Percentiles rank a stretch among this genome's conserved stretches.
Evolutionary conservation across 1,140 invertebrate species (phyloP).

Genomic region (Papilio polyxenes): DNA sequence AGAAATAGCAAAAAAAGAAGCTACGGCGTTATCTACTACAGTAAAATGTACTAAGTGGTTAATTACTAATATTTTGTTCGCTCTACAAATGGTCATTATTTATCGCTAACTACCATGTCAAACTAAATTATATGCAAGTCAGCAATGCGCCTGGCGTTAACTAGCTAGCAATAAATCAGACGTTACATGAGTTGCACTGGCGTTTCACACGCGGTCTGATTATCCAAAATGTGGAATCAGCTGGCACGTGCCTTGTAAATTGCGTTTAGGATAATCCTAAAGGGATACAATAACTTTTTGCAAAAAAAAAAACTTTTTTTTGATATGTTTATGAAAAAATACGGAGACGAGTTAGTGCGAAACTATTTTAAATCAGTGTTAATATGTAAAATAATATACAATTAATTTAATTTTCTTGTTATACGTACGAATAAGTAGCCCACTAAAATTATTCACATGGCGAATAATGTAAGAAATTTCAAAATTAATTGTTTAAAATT

Average conservation of each 20-base stretch:
- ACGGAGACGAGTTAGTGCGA: too few species aligned
- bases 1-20: too few species aligned
- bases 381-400: too few species aligned
- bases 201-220: slow-evolving; percentile 32
- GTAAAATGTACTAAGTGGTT: neutral
- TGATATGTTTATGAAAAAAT: too few species aligned
- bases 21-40: too few species aligned
- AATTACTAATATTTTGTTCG: neutral
- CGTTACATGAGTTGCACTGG: neutral
- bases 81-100: neutral
- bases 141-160: slow-evolving; percentile 1
- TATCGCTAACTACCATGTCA: neutral
- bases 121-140: slow-evolving; percentile 7
- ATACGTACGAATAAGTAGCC: too few species aligned
- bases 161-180: slow-evolving; percentile 37
- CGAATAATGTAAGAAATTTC: neutral
- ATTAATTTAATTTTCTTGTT: too few species aligned
- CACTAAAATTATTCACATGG: neutral
- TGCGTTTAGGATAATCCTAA: neutral
- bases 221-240: slow-evolving; percentile 30
- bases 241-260: slow-evolving; percentile 25
- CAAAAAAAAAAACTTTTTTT: neutral
- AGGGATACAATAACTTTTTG: neutral
- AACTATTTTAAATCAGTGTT: too few species aligned
- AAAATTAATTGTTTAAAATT: neutral